phyloP scores from a whole-genome alignment of 2,113 vertebrate species.

The Scortum barcoo region DNA sequence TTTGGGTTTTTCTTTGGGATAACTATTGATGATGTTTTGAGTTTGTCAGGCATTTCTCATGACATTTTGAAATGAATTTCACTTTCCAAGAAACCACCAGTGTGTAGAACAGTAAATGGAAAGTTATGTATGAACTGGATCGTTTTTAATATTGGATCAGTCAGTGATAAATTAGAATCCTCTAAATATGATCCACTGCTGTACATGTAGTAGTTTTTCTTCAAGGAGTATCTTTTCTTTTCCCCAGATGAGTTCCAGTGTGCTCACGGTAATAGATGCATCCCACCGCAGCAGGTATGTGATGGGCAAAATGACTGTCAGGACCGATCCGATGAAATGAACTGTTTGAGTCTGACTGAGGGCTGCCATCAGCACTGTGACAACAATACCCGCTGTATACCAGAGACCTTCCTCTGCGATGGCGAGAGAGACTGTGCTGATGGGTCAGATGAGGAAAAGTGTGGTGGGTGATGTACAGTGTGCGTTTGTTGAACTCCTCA shows the following conservation, averaged over 20 bases:
- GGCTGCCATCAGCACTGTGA: constrained; percentile 88
- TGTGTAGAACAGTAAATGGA: neutral
- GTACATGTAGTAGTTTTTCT: neutral
- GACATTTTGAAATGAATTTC: neutral
- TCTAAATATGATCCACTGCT: too few relatives aligned
- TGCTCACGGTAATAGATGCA: constrained; percentile 82
- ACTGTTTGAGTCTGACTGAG: constrained; percentile 74
- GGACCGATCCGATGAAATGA: constrained; percentile 89
- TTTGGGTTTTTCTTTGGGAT: neutral
- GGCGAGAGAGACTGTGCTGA: constrained; percentile 89
- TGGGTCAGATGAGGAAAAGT: constrained; percentile 84
- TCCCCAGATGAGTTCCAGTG: constrained; percentile 73
- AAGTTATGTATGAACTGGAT: neutral
- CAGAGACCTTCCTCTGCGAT: constrained; percentile 88
- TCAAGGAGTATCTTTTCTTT: neutral
- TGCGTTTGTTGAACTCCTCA: neutral
- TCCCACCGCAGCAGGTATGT: constrained; percentile 84
- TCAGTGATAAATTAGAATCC: neutral
- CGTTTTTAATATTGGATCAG: neutral
- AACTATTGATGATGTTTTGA: neutral
- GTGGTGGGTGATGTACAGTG: constrained; percentile 73
- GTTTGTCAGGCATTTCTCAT: neutral
- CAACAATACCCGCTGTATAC: constrained; percentile 84
- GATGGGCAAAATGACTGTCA: constrained; percentile 87
- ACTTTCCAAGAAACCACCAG: neutral